Evolutionary conservation across 2,797 vertebrate species (phyloP), one percentile per base, ranked within the genome.

Genomic region (Hipposideros larvatus): DNA sequence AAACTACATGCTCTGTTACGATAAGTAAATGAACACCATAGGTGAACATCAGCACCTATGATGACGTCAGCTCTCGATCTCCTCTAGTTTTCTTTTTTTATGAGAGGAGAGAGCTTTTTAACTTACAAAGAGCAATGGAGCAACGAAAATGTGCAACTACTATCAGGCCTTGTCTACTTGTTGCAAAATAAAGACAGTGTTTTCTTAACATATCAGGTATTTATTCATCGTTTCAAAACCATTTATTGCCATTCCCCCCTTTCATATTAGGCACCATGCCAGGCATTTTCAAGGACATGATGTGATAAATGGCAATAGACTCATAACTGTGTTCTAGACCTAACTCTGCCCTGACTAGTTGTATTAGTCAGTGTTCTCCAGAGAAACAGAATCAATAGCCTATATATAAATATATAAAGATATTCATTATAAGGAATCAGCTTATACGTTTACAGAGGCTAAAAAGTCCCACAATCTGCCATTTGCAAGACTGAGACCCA

Each of bases 11-110:
- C 24, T 87, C 68, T 83, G 55, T 80, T 63, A 93, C 31, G 28
- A 57, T 85, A 43, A 82, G n/a, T 48, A 87, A 97, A 93, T 75
- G 84, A 90, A 93, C 31, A 89, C 55, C 26, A 28, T 73, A 90
- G 21, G 55, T 65, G 14, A 91, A 92, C 16, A 55, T 51, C 48
- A 55, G 61, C 46, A 11, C 37, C 26, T 78, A 41, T 22, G 28
- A 65, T 79, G 53, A 87, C 61, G 4, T 63, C 46, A 26, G 28
- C 57, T 86, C 94, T 94, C 31, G 7, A 85, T 91, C 73, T 90
- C 53, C 34, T 93, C 82, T 43, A 41, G 26, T 70, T 63, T 37
- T 51, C 10, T 24, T 63, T 46, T 28, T 66, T 68, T 34, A 43
- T 59, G 11, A 37, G 1, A 90, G 59, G 37, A 75, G 34, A 95